Evolutionary conservation across 2,113 vertebrate species (phyloP).

Genomic region (Zapus hudsonius): DNA sequence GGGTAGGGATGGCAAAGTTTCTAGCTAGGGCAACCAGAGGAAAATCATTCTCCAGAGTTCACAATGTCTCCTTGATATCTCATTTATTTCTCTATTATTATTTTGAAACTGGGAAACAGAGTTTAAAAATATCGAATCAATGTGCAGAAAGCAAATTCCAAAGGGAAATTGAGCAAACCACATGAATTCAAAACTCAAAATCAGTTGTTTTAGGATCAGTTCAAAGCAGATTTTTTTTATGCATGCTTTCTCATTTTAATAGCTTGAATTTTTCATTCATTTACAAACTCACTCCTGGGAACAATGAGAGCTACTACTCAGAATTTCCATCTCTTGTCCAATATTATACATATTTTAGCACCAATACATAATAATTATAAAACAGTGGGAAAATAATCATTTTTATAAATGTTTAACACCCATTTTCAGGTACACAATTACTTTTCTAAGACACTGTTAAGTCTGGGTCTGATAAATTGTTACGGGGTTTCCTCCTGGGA

Average conservation of each 20-base stretch:
- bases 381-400: constrained; percentile 21
- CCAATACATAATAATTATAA: constrained; percentile 7
- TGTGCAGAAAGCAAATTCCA: neutral
- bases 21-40: neutral
- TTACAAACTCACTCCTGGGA: constrained; percentile 27
- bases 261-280: constrained; percentile 25
- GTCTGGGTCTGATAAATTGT: neutral
- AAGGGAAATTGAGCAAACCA: neutral
- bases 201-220: neutral
- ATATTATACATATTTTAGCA: neutral
- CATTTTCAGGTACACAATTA: constrained; percentile 36
- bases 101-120: neutral
- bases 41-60: constrained; percentile 9
- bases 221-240: neutral
- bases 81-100: neutral
- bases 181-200: constrained; percentile 8
- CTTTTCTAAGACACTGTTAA: neutral
- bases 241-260: neutral
- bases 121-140: neutral
- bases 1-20: neutral
- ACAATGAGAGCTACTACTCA: neutral
- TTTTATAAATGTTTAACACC: constrained; percentile 15
- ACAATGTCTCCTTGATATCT: constrained; percentile 19
- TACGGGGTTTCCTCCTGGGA: constrained; percentile 24
- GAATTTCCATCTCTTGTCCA: neutral